Base-by-base conservation (phyloP, 2,888 invertebrate species). In the Tetrapedia diversipes region DNA sequence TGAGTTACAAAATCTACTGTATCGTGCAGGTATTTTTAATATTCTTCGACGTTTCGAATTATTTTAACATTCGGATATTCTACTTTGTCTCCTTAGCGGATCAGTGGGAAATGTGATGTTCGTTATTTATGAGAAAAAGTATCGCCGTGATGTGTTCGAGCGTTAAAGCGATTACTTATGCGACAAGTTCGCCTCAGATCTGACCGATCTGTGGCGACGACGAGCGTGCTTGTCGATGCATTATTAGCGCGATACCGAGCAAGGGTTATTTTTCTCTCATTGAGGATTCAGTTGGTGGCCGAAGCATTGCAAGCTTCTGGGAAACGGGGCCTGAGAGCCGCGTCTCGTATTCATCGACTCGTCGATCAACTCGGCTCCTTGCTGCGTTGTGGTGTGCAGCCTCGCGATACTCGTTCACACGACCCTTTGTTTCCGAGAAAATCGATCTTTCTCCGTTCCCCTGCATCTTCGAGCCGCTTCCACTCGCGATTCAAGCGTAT, bases 181-280 rank as follows among this genome's bases (percentile, higher is more conserved):
- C 65, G 74, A 75, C 75, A 56, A 60, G 60, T 49, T 24, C 49
- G 66, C 66, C 60, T 61, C 74, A 74, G 74, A 75, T 75, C 59
- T 32, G 32, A 59, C 27, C 32, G 76, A 76, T 76, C 64, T 64
- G 43, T 41, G 29, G 29, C 29, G 54, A 11, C 68, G 77, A 77
- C 75, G 69, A 68, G 60, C 45, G 41, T 53, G 16, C 66, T 49
- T 43, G 75, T 66, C 75, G 65, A 49, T 37, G 66, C 75, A 74
- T 66, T 74, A 74, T 74, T 75, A 75, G 75, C 74, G 54, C 60
- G 74, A 49, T n/a, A 37, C 49, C 54, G 41, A 47, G 66, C 27
- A 32, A 34, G 10, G 27, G 24, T 10, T 14, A 60, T 74, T 74
- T 74, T 75, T 73, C 64, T 47, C 60, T 66, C 54, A 59, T 73